Base-by-base conservation (phyloP, 2,113 vertebrate species). In the Conger conger region DNA sequence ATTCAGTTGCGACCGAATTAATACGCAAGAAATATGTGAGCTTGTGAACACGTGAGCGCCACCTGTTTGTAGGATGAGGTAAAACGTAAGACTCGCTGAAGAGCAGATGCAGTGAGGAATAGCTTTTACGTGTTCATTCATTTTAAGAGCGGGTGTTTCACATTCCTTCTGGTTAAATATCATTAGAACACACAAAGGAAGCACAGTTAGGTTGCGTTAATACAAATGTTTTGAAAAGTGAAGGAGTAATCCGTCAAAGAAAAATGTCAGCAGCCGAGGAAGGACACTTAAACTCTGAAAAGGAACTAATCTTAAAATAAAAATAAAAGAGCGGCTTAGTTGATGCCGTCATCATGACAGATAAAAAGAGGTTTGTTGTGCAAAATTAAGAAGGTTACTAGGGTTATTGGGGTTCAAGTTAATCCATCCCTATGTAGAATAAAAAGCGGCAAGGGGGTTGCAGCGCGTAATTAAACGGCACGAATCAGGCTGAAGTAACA, bases 1-100 rank as follows among this genome's bases (percentile, higher is more conserved):
- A 63, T 23, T 50, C 45, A 50, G 11, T 50, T 50, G 7, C 45
- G 7, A 13, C 45, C 45, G 45, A 50, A 13, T 50, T 50, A 13
- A 13, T 50, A 50, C 45, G 45, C 45, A 50, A 23, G 15, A 27
- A 63, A 63, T 23, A 27, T 23, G 20, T 27, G 5, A 2, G 18
- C 4, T 78, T 37, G 76, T 4, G 76, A 35, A 78, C 53, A 30
- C 42, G n/a, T 27, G 76, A 63, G 76, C 54, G 83, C 76, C 83
- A 76, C 53, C 83, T 84, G 53, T 84, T 79, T 76, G 83, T 79
- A 2, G 68, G 68, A 68, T 54, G 38, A 18, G 53, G 23, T 9
- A 6, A 73, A 73, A 73, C 33, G 8, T 33, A 4, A 73, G 11
- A 33, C 68, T 0, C 9, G 23, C 9, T 3, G 68, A 73, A n/a